phyloP scores from a whole-genome alignment of 2,113 vertebrate genomes.

The Hystrix cristata region DNA sequence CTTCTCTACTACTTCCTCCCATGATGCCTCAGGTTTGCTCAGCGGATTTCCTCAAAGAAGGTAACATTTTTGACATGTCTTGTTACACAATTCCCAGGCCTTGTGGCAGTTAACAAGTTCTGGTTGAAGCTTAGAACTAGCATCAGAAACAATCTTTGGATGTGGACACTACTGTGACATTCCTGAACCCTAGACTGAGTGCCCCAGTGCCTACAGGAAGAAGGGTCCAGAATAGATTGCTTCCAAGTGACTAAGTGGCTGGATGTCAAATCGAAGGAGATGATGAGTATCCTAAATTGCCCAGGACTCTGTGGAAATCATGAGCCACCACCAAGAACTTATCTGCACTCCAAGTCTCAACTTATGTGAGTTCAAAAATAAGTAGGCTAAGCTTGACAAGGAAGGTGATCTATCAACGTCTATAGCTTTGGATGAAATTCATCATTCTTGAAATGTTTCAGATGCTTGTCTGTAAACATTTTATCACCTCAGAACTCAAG shows the following conservation, averaged over 20 bases:
- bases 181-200: not conserved
- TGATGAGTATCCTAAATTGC: not conserved
- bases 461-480: constrained; percentile 64
- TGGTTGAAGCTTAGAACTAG: not conserved
- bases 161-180: not conserved
- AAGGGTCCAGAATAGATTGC: not conserved
- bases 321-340: not conserved
- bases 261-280: not conserved
- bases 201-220: not conserved
- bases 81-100: not conserved
- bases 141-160: not conserved
- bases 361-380: constrained; percentile 12
- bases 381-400: not conserved
- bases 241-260: constrained; percentile 9
- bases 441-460: not conserved
- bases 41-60: not conserved
- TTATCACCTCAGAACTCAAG: constrained; percentile 29
- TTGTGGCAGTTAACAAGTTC: not conserved
- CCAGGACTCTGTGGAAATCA: constrained; percentile 11
- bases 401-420: constrained; percentile 7
- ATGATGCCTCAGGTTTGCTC: not conserved
- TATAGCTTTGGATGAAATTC: constrained; percentile 29
- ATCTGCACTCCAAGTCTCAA: not conserved
- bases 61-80: not conserved
- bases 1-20: not conserved